Percentiles rank a stretch among this genome's conserved stretches.
Evolutionary conservation across 2,888 invertebrate species (phyloP).

Genomic region (Neocrepidodera transversa): DNA sequence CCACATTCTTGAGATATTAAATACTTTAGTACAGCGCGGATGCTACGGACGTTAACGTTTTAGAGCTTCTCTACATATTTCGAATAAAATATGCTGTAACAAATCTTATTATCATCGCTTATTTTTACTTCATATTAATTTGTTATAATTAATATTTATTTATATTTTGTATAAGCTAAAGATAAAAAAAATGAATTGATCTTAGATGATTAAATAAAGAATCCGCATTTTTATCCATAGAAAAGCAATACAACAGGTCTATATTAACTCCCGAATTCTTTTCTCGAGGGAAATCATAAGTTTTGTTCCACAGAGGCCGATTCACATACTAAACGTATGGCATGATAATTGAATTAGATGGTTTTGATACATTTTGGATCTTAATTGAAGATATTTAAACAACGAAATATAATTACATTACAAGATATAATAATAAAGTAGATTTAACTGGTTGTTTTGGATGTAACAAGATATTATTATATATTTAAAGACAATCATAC

Average conservation of each 20-base stretch:
- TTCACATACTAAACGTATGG: slow-evolving; percentile 26
- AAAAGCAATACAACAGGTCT: slow-evolving; percentile 13
- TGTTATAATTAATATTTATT: no score
- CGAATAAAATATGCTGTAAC: neutral
- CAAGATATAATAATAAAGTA: no score
- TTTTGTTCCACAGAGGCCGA: slow-evolving; percentile 21
- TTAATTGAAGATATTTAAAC: no score
- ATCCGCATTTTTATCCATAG: neutral
- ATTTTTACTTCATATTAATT: no score
- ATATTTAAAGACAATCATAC: slow-evolving; percentile 77
- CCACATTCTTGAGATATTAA: slow-evolving; percentile 52
- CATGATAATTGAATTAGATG: slow-evolving; percentile 27
- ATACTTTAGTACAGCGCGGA: slow-evolving; percentile 40
- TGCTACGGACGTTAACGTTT: slow-evolving; percentile 22
- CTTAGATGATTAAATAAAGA: neutral
- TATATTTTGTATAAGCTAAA: no score
- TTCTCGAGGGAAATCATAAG: slow-evolving; percentile 30
- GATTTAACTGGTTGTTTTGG: no score
- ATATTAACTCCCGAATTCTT: slow-evolving; percentile 13
- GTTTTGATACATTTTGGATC: neutral
- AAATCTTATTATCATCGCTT: no score
- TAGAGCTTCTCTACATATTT: neutral
- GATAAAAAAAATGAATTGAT: no score
- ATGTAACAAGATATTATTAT: no score
- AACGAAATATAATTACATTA: no score